Evolutionary conservation across 2,888 invertebrate genomes (phyloP).

Genomic region (Mylabris sibirica): DNA sequence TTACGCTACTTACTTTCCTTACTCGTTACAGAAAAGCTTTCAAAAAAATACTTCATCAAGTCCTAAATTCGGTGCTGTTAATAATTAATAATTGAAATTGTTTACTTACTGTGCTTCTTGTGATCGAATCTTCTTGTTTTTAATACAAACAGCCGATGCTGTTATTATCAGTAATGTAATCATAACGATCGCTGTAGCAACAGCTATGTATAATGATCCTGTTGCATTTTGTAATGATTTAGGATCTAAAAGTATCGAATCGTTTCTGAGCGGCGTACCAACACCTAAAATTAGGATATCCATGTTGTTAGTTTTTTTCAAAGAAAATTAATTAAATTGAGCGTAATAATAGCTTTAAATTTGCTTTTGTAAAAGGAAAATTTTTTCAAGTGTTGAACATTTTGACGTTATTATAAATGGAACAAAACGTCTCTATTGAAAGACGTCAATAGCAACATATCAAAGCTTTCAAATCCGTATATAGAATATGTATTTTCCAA

Average conservation of each 20-base stretch:
- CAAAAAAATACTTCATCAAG: too few relatives aligned
- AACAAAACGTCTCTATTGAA: constrained; percentile 6
- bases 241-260: constrained; percentile 75
- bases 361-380: too few relatives aligned
- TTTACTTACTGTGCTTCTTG: constrained; percentile 73
- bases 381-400: not conserved
- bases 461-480: constrained; percentile 12
- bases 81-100: not conserved
- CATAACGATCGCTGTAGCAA: constrained; percentile 81
- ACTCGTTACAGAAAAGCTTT: too few relatives aligned
- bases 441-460: constrained; percentile 6
- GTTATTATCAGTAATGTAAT: constrained; percentile 72
- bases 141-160: constrained; percentile 72
- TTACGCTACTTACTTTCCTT: too few relatives aligned
- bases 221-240: constrained; percentile 71
- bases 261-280: constrained; percentile 69
- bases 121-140: constrained; percentile 72
- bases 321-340: not conserved
- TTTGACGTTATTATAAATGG: not conserved
- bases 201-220: constrained; percentile 79
- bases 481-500: constrained; percentile 15
- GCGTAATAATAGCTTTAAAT: too few relatives aligned
- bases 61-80: too few relatives aligned
- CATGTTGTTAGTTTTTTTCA: not conserved
- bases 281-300: constrained; percentile 45